Base-by-base conservation (phyloP, 1,140 invertebrate species). In the Rhysida immarginata region DNA sequence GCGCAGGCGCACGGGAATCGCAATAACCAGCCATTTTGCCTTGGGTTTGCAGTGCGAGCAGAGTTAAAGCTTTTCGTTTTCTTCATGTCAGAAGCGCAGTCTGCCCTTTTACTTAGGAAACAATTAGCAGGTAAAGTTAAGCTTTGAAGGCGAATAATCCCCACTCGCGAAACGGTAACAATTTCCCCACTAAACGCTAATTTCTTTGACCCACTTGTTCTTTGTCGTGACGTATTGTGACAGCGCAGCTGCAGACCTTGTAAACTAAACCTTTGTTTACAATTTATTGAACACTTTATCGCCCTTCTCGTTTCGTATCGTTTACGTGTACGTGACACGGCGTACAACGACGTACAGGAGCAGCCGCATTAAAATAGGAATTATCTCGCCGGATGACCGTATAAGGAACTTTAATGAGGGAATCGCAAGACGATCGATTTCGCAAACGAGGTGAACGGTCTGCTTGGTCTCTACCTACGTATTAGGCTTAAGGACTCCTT, bases 71-170 rank as follows among this genome's bases (percentile, higher is more conserved):
- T 26, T 51, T 51, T 51, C 13, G 20, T 56, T 54, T 57, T 49
- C 16, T 50, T 58, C 23, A 89, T 89, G 87, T 88, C 87, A 82
- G 85, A 89, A 78, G 82, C 85, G 80, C 88, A 92, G 82, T 92
- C 88, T 70, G 84, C 87, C 73, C 83, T 93, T 75, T 77, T 93
- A 77, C 79, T 94, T 76, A 82, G 86, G 77, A 93, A 92, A 81
- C 90, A 94, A 79, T 78, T 94, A 76, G 85, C 87, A 82, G 89
- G 89, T 92, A 81, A 64, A 16, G 5, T 11, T 41, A n/a, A n/a
- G 35, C n/a, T n/a, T n/a, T n/a, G n/a, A n/a, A n/a, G n/a, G n/a
- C 26, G 14, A 11, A 23, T 24, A 59, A 42, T 18, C 24, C 24
- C 26, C 53, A 29, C 8, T 57, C 45, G 25, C 48, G 43, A 21